A percentile compares a stretch with the other conserved stretches of the same genome.
phyloP scores from a whole-genome alignment of 2,113 vertebrate genomes.

The Forbesichthys papilliferus region DNA sequence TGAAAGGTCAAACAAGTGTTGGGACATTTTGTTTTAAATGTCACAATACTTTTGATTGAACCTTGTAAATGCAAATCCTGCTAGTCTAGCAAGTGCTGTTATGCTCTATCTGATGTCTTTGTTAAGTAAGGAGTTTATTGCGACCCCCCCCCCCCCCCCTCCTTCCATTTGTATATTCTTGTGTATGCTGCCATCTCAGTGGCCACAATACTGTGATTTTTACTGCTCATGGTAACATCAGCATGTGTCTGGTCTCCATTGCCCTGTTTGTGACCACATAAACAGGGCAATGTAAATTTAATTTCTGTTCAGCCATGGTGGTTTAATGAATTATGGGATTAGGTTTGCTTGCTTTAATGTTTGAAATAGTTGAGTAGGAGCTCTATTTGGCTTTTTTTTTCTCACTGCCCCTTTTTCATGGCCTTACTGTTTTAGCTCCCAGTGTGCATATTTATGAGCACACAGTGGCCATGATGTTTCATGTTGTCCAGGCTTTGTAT shows the following conservation, averaged over 20 bases:
- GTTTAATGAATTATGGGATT: constrained; percentile 3
- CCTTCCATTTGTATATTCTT: constrained; percentile 7
- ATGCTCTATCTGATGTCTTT: constrained; percentile 20
- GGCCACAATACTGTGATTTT: constrained; percentile 42
- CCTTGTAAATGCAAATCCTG: constrained; percentile 1
- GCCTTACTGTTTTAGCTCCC: too few species aligned
- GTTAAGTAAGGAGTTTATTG: too few species aligned
- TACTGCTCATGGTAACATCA: constrained; percentile 12
- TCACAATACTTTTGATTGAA: background rate
- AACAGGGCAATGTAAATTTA: background rate
- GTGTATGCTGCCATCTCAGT: constrained; percentile 5
- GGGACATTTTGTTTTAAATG: background rate
- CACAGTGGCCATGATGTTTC: too few species aligned
- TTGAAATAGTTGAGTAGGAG: constrained; percentile 5
- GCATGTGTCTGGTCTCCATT: constrained; percentile 28
- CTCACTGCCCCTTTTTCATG: too few species aligned
- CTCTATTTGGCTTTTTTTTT: background rate
- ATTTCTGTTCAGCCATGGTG: constrained; percentile 12
- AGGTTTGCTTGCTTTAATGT: constrained; percentile 17
- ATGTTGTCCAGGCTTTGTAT: background rate
- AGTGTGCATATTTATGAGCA: too few species aligned
- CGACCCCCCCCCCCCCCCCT: background rate
- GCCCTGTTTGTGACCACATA: constrained; percentile 23
- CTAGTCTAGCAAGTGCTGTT: background rate
- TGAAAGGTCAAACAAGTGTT: background rate